These are phyloP conservation scores for Mobula birostris DNA, from an alignment of 2,113 vertebrate species.

Conservation along the genomic window DNA sequence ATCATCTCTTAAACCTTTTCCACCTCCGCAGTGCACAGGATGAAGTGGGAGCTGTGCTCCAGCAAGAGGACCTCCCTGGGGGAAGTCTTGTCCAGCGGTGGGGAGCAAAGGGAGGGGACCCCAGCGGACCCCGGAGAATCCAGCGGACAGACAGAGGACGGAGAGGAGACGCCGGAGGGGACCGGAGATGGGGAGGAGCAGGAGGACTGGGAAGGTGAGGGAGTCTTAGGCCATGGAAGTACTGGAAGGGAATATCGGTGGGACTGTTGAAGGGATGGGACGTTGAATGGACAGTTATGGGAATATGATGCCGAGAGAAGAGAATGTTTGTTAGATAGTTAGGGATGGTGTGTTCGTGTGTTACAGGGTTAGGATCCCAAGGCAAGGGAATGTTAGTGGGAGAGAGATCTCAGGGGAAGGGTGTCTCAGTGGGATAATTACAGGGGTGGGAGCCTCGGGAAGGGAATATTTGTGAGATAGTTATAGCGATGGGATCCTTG, in stretches of 20 bases:
- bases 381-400: no score
- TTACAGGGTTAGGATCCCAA: no score
- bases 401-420: no score
- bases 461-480: no score
- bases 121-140: not conserved
- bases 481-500: no score
- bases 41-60: constrained; percentile 36
- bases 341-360: no score
- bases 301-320: not conserved
- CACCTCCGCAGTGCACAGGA: constrained; percentile 16
- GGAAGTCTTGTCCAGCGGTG: constrained; percentile 38
- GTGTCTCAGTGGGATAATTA: no score
- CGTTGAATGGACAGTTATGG: not conserved
- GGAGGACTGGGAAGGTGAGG: constrained; percentile 35
- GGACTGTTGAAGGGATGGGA: no score
- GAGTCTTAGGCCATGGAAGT: not conserved
- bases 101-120: constrained; percentile 45
- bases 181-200: constrained; percentile 44
- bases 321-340: not conserved
- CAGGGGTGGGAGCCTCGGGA: no score
- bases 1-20: no score
- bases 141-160: not conserved
- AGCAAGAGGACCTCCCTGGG: constrained; percentile 25
- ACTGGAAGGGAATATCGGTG: not conserved
- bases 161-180: constrained; percentile 33